Base-by-base conservation (phyloP, 2,797 vertebrate species). In the Falco biarmicus region DNA sequence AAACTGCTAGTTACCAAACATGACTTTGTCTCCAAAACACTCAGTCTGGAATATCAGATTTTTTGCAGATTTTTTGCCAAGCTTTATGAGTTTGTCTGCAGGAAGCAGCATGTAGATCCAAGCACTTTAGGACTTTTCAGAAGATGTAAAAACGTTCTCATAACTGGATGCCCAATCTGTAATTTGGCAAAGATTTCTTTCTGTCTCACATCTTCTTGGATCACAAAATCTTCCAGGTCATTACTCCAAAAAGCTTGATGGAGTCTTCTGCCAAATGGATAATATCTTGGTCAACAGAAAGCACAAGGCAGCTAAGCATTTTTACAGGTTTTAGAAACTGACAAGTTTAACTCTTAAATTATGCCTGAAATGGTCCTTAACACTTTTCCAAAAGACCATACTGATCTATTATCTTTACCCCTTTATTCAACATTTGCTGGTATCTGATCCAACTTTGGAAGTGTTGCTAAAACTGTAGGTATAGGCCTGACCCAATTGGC, bases 61-160 rank as follows among this genome's bases (percentile, higher is more conserved):
- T 61, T 76, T 78, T 90, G 54, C 37, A 91, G 65, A 45, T 29
- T 78, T 76, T 96, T 95, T 91, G 74, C 66, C 82, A 88, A 89
- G n/a, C 61, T 84, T 93, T 93, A 66, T 39, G 77, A 90, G 39
- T 79, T 91, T 59, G 41, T 88, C 83, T 93, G 69, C 66, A 92
- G 93, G 88, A 96, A 94, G 61, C 51, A 69, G 47, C 8, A 48
- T 59, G 45, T 61, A 94, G 56, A 88, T 91, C 82, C 84, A 95
- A 87, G 50, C 19, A 91, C 65, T 89, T 94, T 54, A 83, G 54
- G 57, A 89, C 45, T 81, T 91, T 87, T 89, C 65, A 93, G 88
- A 93, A 85, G 13, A 93, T 91, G 41, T 88, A 90, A 93, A 92
- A 96, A 56, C 71, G 57, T 93, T 93, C 61, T 84, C 37, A 84